A percentile compares a stretch with the other conserved stretches of the same genome.
phyloP scores from a whole-genome alignment of 2,888 invertebrate genomes.

The Aspidiotus rigidus region DNA sequence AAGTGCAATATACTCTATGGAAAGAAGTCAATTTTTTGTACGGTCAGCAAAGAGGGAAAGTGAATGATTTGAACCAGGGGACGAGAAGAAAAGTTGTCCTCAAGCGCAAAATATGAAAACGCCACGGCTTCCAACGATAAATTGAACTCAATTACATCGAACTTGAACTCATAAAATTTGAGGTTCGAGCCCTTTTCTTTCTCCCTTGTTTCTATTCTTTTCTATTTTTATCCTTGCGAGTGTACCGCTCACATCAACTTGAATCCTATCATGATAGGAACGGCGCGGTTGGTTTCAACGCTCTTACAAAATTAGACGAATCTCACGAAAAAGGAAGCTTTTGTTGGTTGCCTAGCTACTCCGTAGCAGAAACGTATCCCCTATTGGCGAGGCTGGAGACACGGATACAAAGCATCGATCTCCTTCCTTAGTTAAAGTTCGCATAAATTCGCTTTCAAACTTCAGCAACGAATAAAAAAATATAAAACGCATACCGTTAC shows the following conservation, averaged over 20 bases:
- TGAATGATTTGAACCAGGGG: too few relatives aligned
- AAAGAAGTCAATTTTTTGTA: too few relatives aligned
- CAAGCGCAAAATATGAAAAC: too few relatives aligned
- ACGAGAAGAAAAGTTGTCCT: too few relatives aligned
- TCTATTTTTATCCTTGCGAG: too few relatives aligned
- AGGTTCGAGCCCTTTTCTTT: conserved; percentile 31
- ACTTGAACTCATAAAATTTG: conserved; percentile 32
- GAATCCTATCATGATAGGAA: conserved; percentile 19
- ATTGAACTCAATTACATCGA: conserved; percentile 31
- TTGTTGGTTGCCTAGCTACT: conserved; percentile 33
- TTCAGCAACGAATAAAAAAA: conserved; percentile 7
- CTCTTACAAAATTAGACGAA: background rate
- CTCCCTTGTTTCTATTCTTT: background rate
- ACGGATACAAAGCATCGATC: conserved; percentile 33
- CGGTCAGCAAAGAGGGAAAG: too few relatives aligned
- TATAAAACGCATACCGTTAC: too few relatives aligned
- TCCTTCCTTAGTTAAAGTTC: conserved; percentile 30
- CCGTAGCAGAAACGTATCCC: conserved; percentile 30
- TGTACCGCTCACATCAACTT: too few relatives aligned
- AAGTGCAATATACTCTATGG: too few relatives aligned
- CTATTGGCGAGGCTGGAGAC: conserved; percentile 32
- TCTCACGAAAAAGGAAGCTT: conserved; percentile 21
- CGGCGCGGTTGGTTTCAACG: conserved; percentile 19
- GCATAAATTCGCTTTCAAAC: conserved; percentile 25
- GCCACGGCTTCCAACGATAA: conserved; percentile 10